phyloP scores from a whole-genome alignment of 2,888 invertebrate species.

The Leptopilina drosophilae region DNA sequence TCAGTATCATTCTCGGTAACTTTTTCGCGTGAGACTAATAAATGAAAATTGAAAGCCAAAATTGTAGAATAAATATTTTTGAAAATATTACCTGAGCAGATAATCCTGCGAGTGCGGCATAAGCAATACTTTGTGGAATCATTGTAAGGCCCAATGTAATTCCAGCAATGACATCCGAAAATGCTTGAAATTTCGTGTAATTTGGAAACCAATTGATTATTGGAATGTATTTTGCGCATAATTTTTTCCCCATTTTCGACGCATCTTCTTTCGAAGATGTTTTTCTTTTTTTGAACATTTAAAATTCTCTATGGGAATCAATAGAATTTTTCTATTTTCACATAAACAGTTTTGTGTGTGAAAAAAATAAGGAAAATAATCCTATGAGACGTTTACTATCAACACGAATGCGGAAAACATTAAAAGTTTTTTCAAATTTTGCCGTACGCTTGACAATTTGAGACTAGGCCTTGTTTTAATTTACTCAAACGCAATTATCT shows the following conservation, averaged over 20 bases:
- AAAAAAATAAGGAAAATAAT: no score
- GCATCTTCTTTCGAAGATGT: constrained; percentile 1
- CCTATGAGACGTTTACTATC: no score
- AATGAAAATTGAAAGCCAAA: no score
- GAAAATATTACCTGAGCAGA: constrained; percentile 83
- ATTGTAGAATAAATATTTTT: no score
- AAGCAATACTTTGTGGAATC: constrained; percentile 95
- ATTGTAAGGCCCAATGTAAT: constrained; percentile 93
- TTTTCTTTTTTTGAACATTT: neutral
- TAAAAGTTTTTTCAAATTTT: neutral
- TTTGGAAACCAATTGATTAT: constrained; percentile 83
- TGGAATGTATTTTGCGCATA: constrained; percentile 76
- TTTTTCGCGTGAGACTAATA: no score
- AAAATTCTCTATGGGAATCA: neutral
- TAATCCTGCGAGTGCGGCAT: constrained; percentile 90
- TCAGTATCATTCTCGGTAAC: no score
- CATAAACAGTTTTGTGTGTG: no score
- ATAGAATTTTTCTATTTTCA: neutral
- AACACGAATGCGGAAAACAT: neutral
- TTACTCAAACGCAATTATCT: constrained; percentile 5
- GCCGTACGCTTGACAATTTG: neutral
- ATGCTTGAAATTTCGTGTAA: constrained; percentile 83
- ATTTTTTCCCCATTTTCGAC: constrained; percentile 23
- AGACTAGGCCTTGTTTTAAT: neutral
- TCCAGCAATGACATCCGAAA: constrained; percentile 92